phyloP scores from a whole-genome alignment of 2,888 invertebrate genomes.

The Calliphora vomitoria region DNA sequence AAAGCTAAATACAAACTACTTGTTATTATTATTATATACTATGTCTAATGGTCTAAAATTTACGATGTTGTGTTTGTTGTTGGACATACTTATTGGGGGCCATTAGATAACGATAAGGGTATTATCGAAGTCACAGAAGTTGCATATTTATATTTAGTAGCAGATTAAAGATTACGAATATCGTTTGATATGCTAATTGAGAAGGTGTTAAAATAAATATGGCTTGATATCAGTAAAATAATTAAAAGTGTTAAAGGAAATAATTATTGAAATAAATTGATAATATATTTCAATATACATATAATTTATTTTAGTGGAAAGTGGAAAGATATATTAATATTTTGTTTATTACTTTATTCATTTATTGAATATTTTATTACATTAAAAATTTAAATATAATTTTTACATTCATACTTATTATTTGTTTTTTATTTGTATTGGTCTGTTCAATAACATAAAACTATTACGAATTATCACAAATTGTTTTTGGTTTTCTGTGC shows the following conservation, averaged over 20 bases:
- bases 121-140: neutral
- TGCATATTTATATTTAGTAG: neutral
- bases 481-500: too few relatives aligned
- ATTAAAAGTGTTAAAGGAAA: neutral
- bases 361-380: constrained; percentile 46
- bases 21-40: neutral
- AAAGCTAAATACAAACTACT: neutral
- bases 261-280: neutral
- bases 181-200: neutral
- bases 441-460: neutral
- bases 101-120: neutral
- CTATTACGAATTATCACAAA: too few relatives aligned
- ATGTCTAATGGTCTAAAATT: neutral
- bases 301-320: too few relatives aligned
- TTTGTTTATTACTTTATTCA: constrained; percentile 20
- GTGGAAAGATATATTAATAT: too few relatives aligned
- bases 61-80: neutral
- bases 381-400: constrained; percentile 45
- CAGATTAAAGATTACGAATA: neutral
- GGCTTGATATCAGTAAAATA: neutral
- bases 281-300: neutral
- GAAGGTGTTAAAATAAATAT: neutral
- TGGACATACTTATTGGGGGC: neutral
- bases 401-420: constrained; percentile 28
- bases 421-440: neutral